A percentile compares a stretch with the other conserved stretches of the same genome.
These are phyloP conservation scores for Anas platyrhynchos DNA, from an alignment of 2,113 vertebrate genomes.

Conservation along the genomic window DNA sequence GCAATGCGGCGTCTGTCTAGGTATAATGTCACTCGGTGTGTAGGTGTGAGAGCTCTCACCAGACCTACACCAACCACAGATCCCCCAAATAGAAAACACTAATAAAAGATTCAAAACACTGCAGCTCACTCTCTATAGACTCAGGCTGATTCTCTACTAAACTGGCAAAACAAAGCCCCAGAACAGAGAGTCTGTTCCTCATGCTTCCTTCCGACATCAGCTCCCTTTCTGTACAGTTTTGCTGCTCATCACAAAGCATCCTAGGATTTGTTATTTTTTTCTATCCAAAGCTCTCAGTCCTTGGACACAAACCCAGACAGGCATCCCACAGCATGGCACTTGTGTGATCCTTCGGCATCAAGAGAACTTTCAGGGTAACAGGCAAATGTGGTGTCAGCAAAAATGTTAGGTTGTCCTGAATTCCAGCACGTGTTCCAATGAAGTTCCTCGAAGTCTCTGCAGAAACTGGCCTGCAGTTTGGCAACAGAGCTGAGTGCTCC, in stretches of 20 bases:
- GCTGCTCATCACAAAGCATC: not conserved
- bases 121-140: not conserved
- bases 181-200: not conserved
- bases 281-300: not conserved
- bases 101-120: not conserved
- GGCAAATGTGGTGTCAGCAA: not conserved
- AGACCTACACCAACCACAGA: not conserved
- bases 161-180: not conserved
- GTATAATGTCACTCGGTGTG: not conserved
- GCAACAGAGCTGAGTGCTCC: not conserved
- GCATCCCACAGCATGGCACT: not conserved
- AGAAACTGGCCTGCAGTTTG: not conserved
- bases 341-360: fast-evolving
- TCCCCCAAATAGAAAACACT: not conserved
- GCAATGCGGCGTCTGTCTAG: not conserved
- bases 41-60: not conserved
- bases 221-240: not conserved
- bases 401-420: not conserved
- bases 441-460: not conserved
- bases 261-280: not conserved
- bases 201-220: not conserved
- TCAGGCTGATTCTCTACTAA: not conserved
- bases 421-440: not conserved
- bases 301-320: not conserved
- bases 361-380: not conserved